Evolutionary conservation across 2,797 vertebrate species (phyloP), one percentile per base, ranked within the genome.

Genomic region (Syngnathus rostellatus): DNA sequence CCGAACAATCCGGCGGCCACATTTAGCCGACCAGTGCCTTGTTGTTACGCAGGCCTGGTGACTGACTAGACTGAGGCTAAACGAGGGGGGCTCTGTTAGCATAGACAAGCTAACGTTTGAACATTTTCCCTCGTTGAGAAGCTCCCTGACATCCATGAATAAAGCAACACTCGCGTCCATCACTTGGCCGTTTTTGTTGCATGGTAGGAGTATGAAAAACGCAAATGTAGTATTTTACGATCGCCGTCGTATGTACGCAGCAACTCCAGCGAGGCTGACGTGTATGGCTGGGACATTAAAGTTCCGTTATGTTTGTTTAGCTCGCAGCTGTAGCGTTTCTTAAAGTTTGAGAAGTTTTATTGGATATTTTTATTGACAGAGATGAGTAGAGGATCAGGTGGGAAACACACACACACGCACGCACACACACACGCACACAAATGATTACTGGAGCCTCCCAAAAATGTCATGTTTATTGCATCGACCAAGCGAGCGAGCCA

Each of bases 221-320:
- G 8, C 14, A 2, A 37, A 17, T 1, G 48, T 21, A 3, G 38
- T 17, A 17, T 25, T 61, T 9, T 25, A 21, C 11, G 14, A 3
- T 23, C 5, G 9, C 17, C 50, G n/a, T 23, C 37, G 53, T 64
- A 6, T 19, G 14, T 17, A 17, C 45, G 45, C 45, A 11, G 46
- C 0, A 25, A 21, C 11, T 21, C 16, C 45, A 11, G 46, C 0
- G 37, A 25, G 14, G 23, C 16, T 16, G 48, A 6, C 48, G 3
- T 5, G 9, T 4, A 0, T 11, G 1, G 64, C 40, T 62, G 8
- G 62, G n/a, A 69, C 58, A 3, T 5, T 6, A 65, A 72, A 80
- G 67, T 80, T 68, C 80, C 76, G 78, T 81, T 84, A 78, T 78
- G 65, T 81, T 79, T 68, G 45, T 41, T 46, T 41, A 48, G 75